Conservation (phyloP, 2,888 invertebrate species). For the Crocallis elinguaria region DNA sequence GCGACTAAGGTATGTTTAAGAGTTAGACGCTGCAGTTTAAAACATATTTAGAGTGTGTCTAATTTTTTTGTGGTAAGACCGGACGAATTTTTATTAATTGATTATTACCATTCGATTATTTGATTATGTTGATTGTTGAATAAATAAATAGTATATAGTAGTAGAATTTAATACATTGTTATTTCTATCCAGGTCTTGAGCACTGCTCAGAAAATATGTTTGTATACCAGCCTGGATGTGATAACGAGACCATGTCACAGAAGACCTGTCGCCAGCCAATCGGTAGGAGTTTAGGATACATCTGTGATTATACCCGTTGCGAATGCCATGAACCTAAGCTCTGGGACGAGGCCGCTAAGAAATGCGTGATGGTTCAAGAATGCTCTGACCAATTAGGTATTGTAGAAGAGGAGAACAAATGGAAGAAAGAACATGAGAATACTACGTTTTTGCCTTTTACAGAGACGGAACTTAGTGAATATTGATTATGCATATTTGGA, state of each 20-base stretch:
- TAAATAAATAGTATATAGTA: too few species aligned
- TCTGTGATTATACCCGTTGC: conserved; percentile 52
- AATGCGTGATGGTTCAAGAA: conserved; percentile 44
- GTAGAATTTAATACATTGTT: too few species aligned
- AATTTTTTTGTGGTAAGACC: too few species aligned
- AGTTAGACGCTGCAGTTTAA: too few species aligned
- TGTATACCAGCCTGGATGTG: conserved; percentile 43
- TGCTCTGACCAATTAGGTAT: conserved; percentile 46
- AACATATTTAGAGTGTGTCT: too few species aligned
- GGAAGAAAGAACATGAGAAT: conserved; percentile 2
- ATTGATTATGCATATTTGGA: too few species aligned
- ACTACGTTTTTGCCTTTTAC: neutral
- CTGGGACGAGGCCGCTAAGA: conserved; percentile 48
- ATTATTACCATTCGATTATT: too few species aligned
- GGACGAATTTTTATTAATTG: too few species aligned
- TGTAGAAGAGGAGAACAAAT: conserved; percentile 17
- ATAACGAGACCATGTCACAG: conserved; percentile 42
- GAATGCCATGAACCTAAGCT: conserved; percentile 46
- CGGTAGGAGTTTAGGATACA: conserved; percentile 37
- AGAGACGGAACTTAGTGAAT: too few species aligned
- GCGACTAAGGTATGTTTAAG: too few species aligned
- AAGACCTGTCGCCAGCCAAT: conserved; percentile 47
- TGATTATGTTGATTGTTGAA: too few species aligned
- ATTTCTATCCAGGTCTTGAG: conserved; percentile 42
- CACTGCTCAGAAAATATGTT: conserved; percentile 47